These are phyloP conservation scores for Mythimna albipuncta DNA, from an alignment of 2,888 invertebrate genomes.

Conservation along the genomic window DNA sequence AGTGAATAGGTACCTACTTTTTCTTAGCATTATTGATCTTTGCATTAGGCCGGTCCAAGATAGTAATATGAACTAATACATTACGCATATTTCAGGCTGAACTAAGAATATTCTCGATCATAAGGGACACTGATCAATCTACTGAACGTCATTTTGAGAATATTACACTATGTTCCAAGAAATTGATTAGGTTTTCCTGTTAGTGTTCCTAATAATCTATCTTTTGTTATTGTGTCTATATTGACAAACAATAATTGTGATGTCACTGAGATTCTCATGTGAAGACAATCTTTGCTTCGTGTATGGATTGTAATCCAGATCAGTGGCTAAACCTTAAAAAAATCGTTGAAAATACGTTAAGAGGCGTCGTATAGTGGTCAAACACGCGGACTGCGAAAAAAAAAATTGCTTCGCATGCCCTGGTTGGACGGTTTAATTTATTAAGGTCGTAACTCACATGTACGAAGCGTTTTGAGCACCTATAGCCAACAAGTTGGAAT, in stretches of 20 bases:
- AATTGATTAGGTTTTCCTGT: constrained; percentile 29
- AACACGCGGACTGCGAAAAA: too few relatives aligned
- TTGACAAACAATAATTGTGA: background rate
- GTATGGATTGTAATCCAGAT: background rate
- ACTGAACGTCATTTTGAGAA: constrained; percentile 11
- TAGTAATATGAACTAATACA: background rate
- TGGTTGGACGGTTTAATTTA: too few relatives aligned
- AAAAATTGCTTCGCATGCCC: too few relatives aligned
- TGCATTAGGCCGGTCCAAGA: background rate
- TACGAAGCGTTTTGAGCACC: too few relatives aligned
- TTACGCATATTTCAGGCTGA: background rate
- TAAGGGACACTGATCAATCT: background rate
- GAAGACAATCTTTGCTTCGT: background rate
- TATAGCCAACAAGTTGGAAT: too few relatives aligned
- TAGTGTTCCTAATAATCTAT: constrained; percentile 17
- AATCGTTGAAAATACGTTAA: too few relatives aligned
- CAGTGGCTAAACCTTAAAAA: background rate
- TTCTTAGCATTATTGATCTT: constrained; percentile 9
- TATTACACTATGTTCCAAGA: constrained; percentile 6
- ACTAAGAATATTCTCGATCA: constrained; percentile 12
- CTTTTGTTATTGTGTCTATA: constrained; percentile 3
- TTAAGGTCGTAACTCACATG: too few relatives aligned
- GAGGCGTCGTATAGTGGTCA: too few relatives aligned
- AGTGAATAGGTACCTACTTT: constrained; percentile 13
- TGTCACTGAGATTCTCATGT: background rate